Percentiles rank a stretch among this genome's conserved stretches.
Evolutionary conservation across 1,140 invertebrate species (phyloP).

Genomic region (Pteromalus puparum): DNA sequence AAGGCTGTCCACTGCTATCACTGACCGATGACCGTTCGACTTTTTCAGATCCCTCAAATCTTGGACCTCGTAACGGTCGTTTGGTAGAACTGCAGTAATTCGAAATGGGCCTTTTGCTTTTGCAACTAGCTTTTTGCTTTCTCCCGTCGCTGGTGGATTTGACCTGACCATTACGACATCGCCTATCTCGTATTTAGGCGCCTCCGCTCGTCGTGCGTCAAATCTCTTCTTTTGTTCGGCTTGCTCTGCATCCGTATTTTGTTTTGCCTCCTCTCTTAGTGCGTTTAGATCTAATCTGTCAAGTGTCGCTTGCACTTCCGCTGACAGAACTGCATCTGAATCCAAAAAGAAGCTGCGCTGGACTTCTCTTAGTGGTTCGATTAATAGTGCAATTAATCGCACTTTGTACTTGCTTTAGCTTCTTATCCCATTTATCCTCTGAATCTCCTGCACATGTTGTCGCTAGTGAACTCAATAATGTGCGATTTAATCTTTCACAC

Average conservation of each 20-base stretch:
- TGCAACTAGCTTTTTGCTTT: constrained; percentile 53
- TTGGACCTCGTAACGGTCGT: constrained; percentile 62
- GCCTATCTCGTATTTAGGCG: constrained; percentile 42
- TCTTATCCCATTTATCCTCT: constrained; percentile 57
- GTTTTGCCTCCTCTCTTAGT: constrained; percentile 34
- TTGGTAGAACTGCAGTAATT: constrained; percentile 58
- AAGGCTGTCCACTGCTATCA: constrained; percentile 51
- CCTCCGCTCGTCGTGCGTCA: constrained; percentile 45
- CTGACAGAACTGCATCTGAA: no score
- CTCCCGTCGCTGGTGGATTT: constrained; percentile 42
- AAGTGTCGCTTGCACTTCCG: no score
- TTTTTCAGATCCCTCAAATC: constrained; percentile 52
- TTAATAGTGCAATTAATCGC: constrained; percentile 60
- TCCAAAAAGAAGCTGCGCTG: constrained; percentile 64
- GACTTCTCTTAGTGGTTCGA: constrained; percentile 56
- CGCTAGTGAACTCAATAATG: constrained; percentile 58
- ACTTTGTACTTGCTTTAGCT: constrained; percentile 58
- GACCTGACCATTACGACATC: constrained; percentile 56
- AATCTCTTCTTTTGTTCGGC: constrained; percentile 39
- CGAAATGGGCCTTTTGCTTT: constrained; percentile 61
- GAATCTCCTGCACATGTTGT: constrained; percentile 47
- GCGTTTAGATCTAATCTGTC: constrained; percentile 50
- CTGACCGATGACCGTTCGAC: constrained; percentile 7
- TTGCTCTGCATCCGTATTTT: constrained; percentile 35
- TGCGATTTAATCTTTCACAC: constrained; percentile 58